phyloP scores from a whole-genome alignment of 2,797 vertebrate species.

The Stomatorhinus walkeri region DNA sequence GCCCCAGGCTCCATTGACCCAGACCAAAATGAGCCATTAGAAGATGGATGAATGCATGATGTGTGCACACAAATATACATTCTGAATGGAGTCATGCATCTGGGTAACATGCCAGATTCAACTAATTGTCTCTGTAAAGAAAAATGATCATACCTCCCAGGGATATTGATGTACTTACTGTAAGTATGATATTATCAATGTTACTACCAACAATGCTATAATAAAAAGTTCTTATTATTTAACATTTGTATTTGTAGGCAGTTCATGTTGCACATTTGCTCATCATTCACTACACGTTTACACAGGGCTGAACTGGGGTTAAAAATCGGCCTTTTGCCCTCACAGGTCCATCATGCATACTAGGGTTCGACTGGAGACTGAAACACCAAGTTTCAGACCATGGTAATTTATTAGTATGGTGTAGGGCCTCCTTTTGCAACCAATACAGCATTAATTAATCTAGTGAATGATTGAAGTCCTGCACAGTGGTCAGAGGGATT shows the following conservation, averaged over 20 bases:
- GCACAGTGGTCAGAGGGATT: neutral
- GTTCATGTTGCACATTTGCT: neutral
- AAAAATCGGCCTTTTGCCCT: neutral
- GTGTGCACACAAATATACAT: neutral
- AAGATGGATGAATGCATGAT: neutral
- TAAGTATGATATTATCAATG: neutral
- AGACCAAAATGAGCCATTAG: neutral
- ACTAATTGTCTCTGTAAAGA: neutral
- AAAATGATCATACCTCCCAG: constrained; percentile 4
- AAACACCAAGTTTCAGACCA: neutral
- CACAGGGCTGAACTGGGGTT: neutral
- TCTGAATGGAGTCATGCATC: neutral
- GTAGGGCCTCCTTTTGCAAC: neutral
- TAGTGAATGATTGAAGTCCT: neutral
- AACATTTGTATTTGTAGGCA: neutral
- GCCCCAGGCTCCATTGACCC: neutral
- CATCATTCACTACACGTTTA: neutral
- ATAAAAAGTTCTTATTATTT: neutral
- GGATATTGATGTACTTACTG: constrained; percentile 1
- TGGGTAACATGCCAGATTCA: neutral
- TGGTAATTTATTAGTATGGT: neutral
- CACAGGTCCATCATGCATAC: neutral
- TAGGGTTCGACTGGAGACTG: neutral
- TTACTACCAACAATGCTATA: neutral
- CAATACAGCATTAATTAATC: neutral